A percentile compares a stretch with the other conserved stretches of the same genome.
Evolutionary conservation across 2,797 vertebrate species (phyloP).

Genomic region (Falco peregrinus): DNA sequence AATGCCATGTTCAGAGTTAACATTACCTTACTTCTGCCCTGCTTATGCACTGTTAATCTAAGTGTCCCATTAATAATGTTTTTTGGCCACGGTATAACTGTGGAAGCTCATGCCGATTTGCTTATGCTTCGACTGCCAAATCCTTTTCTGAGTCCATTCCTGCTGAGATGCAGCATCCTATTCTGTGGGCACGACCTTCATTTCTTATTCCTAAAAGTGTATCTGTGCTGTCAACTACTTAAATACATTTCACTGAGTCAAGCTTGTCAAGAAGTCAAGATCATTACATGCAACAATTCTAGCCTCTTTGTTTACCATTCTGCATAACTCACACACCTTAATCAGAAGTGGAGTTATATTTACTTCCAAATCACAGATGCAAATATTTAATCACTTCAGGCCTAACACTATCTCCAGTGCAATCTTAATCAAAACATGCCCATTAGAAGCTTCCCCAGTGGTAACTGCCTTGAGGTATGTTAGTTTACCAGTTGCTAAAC

Average conservation of each 20-base stretch:
- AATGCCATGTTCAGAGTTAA: background rate
- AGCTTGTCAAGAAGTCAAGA: constrained; percentile 35
- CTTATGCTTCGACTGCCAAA: background rate
- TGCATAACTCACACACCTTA: constrained; percentile 30
- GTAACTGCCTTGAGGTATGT: background rate
- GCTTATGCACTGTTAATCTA: background rate
- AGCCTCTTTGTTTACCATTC: constrained; percentile 47
- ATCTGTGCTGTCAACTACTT: background rate
- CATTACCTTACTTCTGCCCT: constrained; percentile 3
- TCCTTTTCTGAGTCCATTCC: background rate
- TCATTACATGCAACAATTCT: background rate
- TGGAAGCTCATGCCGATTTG: background rate
- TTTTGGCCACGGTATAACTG: background rate
- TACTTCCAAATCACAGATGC: constrained; percentile 37
- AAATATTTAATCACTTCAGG: constrained; percentile 54
- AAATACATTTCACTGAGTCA: background rate
- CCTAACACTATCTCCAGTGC: background rate
- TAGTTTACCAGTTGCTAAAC: background rate
- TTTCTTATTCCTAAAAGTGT: background rate
- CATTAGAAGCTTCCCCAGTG: background rate
- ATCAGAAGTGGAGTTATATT: constrained; percentile 47
- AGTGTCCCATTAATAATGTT: constrained; percentile 30
- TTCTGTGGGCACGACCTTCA: background rate
- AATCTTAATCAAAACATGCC: constrained; percentile 46
- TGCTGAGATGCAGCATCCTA: background rate